These are phyloP conservation scores for Meteorus sp. DNA, from an alignment of 1,140 invertebrate genomes.

Conservation along the genomic window DNA sequence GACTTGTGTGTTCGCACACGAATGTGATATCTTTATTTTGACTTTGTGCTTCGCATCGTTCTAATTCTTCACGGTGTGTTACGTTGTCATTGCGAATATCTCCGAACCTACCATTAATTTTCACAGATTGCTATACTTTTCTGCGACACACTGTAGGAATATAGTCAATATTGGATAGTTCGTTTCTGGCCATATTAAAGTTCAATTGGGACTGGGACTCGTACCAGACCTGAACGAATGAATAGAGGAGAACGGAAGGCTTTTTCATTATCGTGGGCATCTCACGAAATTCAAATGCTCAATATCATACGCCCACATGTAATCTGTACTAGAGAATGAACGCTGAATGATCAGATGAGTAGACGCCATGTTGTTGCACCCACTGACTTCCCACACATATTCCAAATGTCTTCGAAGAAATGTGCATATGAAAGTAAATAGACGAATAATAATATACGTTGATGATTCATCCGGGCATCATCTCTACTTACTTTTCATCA, in stretches of 20 bases:
- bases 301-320: conserved; percentile 38
- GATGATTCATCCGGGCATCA: no score
- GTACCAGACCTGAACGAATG: background rate
- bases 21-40: background rate
- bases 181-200: no score
- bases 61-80: no score
- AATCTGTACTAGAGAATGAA: conserved; percentile 33
- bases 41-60: no score
- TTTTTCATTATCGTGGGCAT: background rate
- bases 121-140: no score
- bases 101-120: no score
- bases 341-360: conserved; percentile 47
- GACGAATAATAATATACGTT: background rate
- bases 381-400: conserved; percentile 38
- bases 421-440: background rate
- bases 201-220: no score
- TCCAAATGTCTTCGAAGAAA: background rate
- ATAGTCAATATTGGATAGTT: no score
- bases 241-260: background rate
- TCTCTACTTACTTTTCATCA: no score
- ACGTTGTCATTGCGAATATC: no score
- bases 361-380: conserved; percentile 47
- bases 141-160: no score
- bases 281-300: conserved; percentile 12
- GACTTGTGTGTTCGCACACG: background rate